These are phyloP conservation scores for Epicampocera succincta DNA, from an alignment of 2,888 invertebrate genomes.

Conservation along the genomic window DNA sequence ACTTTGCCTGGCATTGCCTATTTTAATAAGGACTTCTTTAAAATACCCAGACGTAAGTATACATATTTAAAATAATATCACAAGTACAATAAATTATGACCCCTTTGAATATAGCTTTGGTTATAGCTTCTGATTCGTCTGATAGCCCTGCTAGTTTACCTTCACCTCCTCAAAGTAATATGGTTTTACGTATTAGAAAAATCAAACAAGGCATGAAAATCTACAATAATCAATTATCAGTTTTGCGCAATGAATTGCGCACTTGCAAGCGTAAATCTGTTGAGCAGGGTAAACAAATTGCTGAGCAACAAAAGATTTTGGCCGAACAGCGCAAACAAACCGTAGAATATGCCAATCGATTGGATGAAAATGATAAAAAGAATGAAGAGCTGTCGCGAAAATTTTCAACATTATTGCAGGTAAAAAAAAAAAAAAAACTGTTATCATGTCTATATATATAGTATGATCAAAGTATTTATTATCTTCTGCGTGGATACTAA, in stretches of 20 bases:
- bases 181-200: slow-evolving; percentile 92
- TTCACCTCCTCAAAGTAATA: slow-evolving; percentile 90
- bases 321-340: slow-evolving; percentile 89
- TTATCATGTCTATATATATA: too few relatives aligned
- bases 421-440: too few relatives aligned
- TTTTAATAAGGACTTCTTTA: slow-evolving; percentile 92
- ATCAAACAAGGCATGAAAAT: slow-evolving; percentile 95
- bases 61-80: neutral
- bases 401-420: slow-evolving; percentile 92
- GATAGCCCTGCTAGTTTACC: slow-evolving; percentile 82
- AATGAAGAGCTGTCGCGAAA: slow-evolving; percentile 94
- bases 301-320: slow-evolving; percentile 88
- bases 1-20: slow-evolving; percentile 93
- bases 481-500: neutral
- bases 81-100: neutral
- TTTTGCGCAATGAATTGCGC: slow-evolving; percentile 89
- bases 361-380: slow-evolving; percentile 94
- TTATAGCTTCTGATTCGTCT: slow-evolving; percentile 78
- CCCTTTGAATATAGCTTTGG: slow-evolving; percentile 74
- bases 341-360: slow-evolving; percentile 90
- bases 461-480: too few relatives aligned
- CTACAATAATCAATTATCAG: slow-evolving; percentile 91
- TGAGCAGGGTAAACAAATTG: slow-evolving; percentile 92
- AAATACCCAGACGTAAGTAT: slow-evolving; percentile 82
- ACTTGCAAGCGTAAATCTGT: slow-evolving; percentile 91